Conservation (phyloP, 2,797 vertebrate genomes). For the Lates japonicus region DNA sequence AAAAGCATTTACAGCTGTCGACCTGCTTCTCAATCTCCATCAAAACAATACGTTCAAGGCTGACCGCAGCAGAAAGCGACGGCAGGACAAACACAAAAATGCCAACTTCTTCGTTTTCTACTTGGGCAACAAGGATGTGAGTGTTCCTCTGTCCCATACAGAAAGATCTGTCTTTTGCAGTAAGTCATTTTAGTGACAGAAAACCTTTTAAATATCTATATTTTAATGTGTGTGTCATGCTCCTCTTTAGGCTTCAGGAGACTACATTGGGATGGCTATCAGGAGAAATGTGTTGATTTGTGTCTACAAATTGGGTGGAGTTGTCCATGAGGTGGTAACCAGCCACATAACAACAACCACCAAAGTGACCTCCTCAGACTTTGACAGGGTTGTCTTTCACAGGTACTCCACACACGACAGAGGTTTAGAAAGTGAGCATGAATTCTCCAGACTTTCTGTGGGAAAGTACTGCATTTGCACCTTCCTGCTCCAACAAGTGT, state of each 20-base stretch:
- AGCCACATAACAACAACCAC: slow-evolving; percentile 58
- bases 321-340: slow-evolving; percentile 68
- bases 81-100: slow-evolving; percentile 56
- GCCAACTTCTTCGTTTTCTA: slow-evolving; percentile 89
- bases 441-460: not conserved
- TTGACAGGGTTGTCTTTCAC: slow-evolving; percentile 74
- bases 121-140: slow-evolving; percentile 90
- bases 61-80: slow-evolving; percentile 15
- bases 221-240: not conserved
- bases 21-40: slow-evolving; percentile 89
- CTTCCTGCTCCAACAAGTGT: not conserved
- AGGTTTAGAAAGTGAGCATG: not conserved
- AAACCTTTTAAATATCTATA: not conserved
- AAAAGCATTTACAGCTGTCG: slow-evolving; percentile 89
- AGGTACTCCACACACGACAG: slow-evolving; percentile 59
- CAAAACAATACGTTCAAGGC: not conserved
- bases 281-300: slow-evolving; percentile 66
- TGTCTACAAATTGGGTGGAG: slow-evolving; percentile 78
- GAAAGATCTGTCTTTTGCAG: not conserved
- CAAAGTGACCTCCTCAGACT: slow-evolving; percentile 30
- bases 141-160: slow-evolving; percentile 43
- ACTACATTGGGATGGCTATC: slow-evolving; percentile 78
- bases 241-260: slow-evolving; percentile 62
- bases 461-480: not conserved
- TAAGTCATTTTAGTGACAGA: not conserved